phyloP scores from a whole-genome alignment of 92 coral and sea anemone genomes.

The Palythoa grandis region DNA sequence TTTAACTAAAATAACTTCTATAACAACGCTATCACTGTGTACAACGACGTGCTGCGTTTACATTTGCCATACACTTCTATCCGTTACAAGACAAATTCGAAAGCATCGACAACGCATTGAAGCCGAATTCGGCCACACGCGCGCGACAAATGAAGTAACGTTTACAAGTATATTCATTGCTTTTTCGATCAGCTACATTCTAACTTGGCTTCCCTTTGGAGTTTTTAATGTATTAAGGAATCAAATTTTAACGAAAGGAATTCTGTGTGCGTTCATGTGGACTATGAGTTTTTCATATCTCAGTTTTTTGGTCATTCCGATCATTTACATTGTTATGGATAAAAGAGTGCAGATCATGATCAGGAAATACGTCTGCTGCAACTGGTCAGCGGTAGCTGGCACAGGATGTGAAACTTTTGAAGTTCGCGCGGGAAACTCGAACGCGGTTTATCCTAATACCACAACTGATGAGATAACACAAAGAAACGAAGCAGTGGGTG shows the following conservation, averaged over 20 bases:
- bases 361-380: not conserved
- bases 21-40: not conserved
- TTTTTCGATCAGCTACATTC: slow-evolving; percentile 5
- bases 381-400: not conserved
- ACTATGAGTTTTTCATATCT: not conserved
- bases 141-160: slow-evolving; percentile 31
- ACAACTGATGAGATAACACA: not conserved
- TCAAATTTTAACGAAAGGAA: not conserved
- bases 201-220: slow-evolving; percentile 9
- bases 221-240: not conserved
- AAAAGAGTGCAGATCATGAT: not conserved
- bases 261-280: slow-evolving; percentile 19
- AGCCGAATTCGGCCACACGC: slow-evolving; percentile 22
- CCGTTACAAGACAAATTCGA: slow-evolving; percentile 33
- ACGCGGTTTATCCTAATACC: not conserved
- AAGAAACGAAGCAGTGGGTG: not conserved
- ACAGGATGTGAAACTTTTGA: not conserved
- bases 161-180: slow-evolving; percentile 27
- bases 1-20: not conserved
- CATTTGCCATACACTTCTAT: not conserved
- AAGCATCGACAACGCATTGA: slow-evolving; percentile 28
- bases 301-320: slow-evolving; percentile 5
- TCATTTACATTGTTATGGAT: slow-evolving; percentile 33
- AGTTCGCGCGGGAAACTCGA: not conserved
- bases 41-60: not conserved